Conservation (phyloP, 2,888 invertebrate genomes). For the Alloscopus bannaensis region DNA sequence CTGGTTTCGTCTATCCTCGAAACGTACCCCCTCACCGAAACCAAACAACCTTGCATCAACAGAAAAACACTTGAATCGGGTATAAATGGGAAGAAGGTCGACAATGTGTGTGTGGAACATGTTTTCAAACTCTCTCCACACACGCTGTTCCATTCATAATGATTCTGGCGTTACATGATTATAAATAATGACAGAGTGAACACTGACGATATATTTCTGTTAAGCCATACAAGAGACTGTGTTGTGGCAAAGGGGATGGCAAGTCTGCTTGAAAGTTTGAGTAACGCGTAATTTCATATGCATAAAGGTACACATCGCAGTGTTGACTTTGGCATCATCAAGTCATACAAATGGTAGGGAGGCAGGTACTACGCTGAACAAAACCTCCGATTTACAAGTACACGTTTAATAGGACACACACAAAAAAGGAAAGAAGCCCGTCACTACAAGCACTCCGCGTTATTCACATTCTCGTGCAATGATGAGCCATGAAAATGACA, state of each 20-base stretch:
- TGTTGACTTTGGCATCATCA: slow-evolving; percentile 19
- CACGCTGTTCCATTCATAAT: not conserved
- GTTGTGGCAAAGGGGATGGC: not conserved
- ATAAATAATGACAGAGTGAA: slow-evolving; percentile 39
- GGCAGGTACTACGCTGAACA: no score
- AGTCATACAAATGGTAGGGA: no score
- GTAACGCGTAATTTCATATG: not conserved
- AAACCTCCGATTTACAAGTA: no score
- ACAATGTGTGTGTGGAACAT: no score
- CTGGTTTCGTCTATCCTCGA: slow-evolving; percentile 20
- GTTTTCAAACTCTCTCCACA: not conserved
- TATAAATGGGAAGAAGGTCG: no score
- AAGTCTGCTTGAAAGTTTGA: not conserved
- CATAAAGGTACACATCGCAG: not conserved
- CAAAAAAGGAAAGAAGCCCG: no score
- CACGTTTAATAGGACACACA: no score
- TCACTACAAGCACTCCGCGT: no score
- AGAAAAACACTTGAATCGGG: not conserved
- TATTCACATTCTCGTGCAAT: no score
- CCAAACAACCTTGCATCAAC: not conserved
- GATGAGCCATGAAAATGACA: slow-evolving; percentile 47
- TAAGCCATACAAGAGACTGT: slow-evolving; percentile 3
- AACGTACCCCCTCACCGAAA: slow-evolving; percentile 1
- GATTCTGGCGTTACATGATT: slow-evolving; percentile 33
- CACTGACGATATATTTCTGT: slow-evolving; percentile 26